Percentiles rank a stretch among this genome's conserved stretches.
Conservation (phyloP, 2,113 vertebrate genomes). For the Anser brachyrhynchus region DNA sequence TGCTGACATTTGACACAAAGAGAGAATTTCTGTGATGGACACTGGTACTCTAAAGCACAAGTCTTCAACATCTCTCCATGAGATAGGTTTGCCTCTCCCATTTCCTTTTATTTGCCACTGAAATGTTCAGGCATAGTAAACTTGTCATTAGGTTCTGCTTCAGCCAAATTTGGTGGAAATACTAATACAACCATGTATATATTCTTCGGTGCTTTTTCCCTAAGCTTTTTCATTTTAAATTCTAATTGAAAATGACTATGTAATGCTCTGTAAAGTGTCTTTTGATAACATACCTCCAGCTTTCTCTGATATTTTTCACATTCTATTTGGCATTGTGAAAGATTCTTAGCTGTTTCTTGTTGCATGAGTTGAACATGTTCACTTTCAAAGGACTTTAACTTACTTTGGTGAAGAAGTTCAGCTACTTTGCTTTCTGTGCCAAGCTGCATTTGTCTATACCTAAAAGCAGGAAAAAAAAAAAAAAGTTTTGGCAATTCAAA, state of each 20-base stretch:
- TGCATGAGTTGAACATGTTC: slow-evolving; percentile 91
- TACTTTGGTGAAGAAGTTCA: slow-evolving; percentile 91
- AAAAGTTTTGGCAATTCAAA: not conserved
- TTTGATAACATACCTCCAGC: slow-evolving; percentile 85
- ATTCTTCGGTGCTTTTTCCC: not conserved
- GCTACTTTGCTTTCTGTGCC: slow-evolving; percentile 87
- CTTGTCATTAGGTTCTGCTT: not conserved
- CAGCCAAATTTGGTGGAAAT: not conserved
- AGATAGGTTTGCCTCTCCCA: not conserved
- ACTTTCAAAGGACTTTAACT: slow-evolving; percentile 92
- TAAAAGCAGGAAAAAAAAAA: slow-evolving; percentile 52
- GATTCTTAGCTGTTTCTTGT: slow-evolving; percentile 89
- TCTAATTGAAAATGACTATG: not conserved
- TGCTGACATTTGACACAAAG: not conserved
- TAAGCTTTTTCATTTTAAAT: not conserved
- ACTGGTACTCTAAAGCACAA: not conserved
- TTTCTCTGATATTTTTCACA: slow-evolving; percentile 98
- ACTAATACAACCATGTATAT: not conserved
- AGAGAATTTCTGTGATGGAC: not conserved
- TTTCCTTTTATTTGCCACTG: not conserved
- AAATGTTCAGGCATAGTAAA: not conserved
- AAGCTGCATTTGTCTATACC: slow-evolving; percentile 90
- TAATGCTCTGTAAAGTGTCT: not conserved
- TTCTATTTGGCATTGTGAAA: slow-evolving; percentile 93
- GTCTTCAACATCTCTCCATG: not conserved